Base-by-base conservation (phyloP, 2,113 vertebrate genomes). In the Plestiodon gilberti region DNA sequence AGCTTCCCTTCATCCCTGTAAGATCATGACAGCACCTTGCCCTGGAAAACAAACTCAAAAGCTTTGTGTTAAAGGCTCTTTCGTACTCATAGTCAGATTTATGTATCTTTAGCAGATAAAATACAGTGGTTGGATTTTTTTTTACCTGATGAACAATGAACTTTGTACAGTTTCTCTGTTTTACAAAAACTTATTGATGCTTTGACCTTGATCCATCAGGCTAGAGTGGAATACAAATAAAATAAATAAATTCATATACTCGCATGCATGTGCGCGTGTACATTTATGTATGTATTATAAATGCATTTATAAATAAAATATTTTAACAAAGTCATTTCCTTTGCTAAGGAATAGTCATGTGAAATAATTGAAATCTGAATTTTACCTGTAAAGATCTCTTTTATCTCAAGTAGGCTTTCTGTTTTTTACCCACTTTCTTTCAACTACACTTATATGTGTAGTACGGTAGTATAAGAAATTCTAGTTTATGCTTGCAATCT, bases 11-110 rank as follows among this genome's bases (percentile, higher is more conserved):
- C 62, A 64, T 91, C 74, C 73, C 67, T 61, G 74, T 81, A 89
- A 73, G 20, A 33, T 83, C 23, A 23, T 85, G 74, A n/a, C 52
- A 89, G 38, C 70, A 78, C 61, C 82, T 65, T 33, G 7, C 61
- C 43, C 75, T 4, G 57, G 25, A 74, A 86, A 86, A 79, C 78
- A 75, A 83, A 84, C 67, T 52, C 11, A 76, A 59, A 4, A 79
- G 64, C 33, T 87, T 90, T 87, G 70, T 81, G 55, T 78, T 52
- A 90, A 88, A 91, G 84, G 57, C 89, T 18, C 70, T 61, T 65
- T 84, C 78, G n/a, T 85, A 89, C 2, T 85, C 52, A 83, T 40
- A 70, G 62, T 9, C 15, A 90, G 17, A 62, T 67, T 85, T 61
- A 82, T 84, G 87, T 40, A n/a, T 79, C 0, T 6, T 82, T 7